phyloP scores from a whole-genome alignment of 2,797 vertebrate species.

The Pseudopleuronectes americanus region DNA sequence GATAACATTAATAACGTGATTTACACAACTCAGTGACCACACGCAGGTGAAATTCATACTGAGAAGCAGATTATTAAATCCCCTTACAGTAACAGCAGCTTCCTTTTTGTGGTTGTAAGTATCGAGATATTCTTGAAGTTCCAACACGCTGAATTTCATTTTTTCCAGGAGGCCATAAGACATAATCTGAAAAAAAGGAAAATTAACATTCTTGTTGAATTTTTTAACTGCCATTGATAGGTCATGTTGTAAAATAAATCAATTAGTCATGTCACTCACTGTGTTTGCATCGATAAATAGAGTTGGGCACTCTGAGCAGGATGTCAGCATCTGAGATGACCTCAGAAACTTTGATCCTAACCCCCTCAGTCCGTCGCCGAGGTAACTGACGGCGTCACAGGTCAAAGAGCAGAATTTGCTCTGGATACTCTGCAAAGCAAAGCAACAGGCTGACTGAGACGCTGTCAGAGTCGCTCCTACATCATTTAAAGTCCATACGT shows the following conservation, averaged over 20 bases:
- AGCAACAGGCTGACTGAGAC: constrained; percentile 19
- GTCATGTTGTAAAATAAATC: not conserved
- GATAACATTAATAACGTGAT: not conserved
- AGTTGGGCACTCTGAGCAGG: constrained; percentile 95
- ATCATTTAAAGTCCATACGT: constrained; percentile 2
- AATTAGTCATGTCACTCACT: constrained; percentile 81
- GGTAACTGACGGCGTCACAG: constrained; percentile 92
- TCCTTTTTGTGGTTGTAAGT: constrained; percentile 98
- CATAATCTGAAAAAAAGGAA: constrained; percentile 85
- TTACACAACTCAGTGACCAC: not conserved
- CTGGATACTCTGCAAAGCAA: constrained; percentile 91
- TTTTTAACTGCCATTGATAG: not conserved
- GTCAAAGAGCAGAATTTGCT: constrained; percentile 95
- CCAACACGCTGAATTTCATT: constrained; percentile 97
- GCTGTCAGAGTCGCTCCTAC: constrained; percentile 6
- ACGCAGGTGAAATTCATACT: not conserved
- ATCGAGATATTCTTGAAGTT: constrained; percentile 97
- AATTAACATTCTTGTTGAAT: constrained; percentile 3
- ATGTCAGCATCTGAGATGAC: constrained; percentile 94
- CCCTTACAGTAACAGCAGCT: constrained; percentile 90
- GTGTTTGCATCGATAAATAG: constrained; percentile 97
- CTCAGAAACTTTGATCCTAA: constrained; percentile 94
- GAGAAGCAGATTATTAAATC: not conserved
- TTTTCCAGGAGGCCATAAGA: constrained; percentile 96
- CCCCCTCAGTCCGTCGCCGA: constrained; percentile 92